Evolutionary conservation across 2,113 vertebrate species (phyloP).

Genomic region (Laticauda laticaudata): DNA sequence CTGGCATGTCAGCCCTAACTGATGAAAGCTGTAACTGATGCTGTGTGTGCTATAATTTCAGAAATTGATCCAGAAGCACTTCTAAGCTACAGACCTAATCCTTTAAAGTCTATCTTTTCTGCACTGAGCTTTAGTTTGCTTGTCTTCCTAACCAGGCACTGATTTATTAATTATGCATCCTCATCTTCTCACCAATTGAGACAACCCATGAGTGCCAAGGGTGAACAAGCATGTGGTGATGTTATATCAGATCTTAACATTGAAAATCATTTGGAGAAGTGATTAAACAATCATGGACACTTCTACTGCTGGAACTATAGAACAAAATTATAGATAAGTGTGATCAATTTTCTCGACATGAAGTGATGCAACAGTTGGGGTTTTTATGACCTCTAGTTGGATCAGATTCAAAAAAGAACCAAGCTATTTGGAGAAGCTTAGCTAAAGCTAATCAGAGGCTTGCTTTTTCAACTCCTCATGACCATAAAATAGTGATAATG

Average conservation of each 20-base stretch:
- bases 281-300: not conserved
- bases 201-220: not conserved
- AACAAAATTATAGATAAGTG: not conserved
- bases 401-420: not conserved
- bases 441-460: not conserved
- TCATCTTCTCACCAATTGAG: not conserved
- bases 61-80: not conserved
- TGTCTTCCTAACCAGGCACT: not conserved
- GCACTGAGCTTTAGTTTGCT: not conserved
- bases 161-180: not conserved
- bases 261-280: not conserved
- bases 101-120: not conserved
- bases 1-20: not conserved
- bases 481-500: not conserved
- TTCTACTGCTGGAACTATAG: not conserved
- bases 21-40: not conserved
- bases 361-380: not conserved
- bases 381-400: not conserved
- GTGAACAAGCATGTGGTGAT: not conserved
- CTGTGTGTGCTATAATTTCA: not conserved
- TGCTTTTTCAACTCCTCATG: not conserved
- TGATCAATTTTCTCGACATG: not conserved
- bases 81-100: not conserved
- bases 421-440: not conserved
- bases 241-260: not conserved